These are phyloP conservation scores for Cotesia congregata DNA, from an alignment of 2,888 invertebrate species.

Conservation along the genomic window DNA sequence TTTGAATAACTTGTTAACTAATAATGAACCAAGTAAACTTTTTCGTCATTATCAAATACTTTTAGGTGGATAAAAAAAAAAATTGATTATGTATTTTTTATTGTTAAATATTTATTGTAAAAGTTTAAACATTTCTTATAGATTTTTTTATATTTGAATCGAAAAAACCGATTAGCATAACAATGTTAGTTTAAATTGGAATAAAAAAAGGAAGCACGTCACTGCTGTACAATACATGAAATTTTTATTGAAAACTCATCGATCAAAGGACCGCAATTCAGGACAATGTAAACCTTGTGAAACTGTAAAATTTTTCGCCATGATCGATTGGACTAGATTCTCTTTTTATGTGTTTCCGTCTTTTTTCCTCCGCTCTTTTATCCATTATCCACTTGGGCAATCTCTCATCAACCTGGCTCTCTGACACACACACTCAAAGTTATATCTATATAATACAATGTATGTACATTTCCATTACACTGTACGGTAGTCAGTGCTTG, in stretches of 20 bases:
- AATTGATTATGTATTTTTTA: too few relatives aligned
- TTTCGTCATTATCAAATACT: too few relatives aligned
- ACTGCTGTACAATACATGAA: constrained; percentile 48
- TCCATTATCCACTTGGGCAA: constrained; percentile 45
- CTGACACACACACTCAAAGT: background rate
- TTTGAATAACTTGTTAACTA: too few relatives aligned
- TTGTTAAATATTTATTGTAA: too few relatives aligned
- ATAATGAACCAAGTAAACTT: too few relatives aligned
- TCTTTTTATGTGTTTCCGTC: background rate
- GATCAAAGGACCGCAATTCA: constrained; percentile 51
- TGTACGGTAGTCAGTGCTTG: background rate
- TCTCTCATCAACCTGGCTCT: constrained; percentile 32
- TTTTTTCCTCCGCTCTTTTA: constrained; percentile 11
- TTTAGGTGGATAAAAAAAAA: too few relatives aligned
- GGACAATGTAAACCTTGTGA: constrained; percentile 50
- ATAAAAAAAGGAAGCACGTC: constrained; percentile 26
- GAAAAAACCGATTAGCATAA: constrained; percentile 34
- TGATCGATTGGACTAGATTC: constrained; percentile 55
- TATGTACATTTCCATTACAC: background rate
- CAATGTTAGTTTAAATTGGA: constrained; percentile 37
- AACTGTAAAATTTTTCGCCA: constrained; percentile 59
- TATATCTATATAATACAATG: background rate
- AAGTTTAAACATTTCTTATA: too few relatives aligned
- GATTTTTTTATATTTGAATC: background rate
- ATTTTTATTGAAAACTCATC: constrained; percentile 63